These are phyloP conservation scores for Pristionchus japonicus DNA, from an alignment of 2,888 invertebrate species.

Conservation along the genomic window DNA sequence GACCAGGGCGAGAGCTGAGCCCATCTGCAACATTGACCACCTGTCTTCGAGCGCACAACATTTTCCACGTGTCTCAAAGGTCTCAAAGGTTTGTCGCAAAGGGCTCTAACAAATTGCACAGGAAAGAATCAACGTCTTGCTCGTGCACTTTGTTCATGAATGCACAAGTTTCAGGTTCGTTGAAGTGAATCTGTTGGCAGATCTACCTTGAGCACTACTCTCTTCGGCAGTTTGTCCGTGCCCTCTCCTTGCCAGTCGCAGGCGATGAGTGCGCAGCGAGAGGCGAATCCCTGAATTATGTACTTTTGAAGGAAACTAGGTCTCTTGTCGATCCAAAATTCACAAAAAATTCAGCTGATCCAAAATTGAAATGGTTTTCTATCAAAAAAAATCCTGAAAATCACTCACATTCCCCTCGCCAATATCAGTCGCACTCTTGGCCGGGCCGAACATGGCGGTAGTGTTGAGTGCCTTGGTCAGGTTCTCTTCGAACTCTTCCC, in stretches of 20 bases:
- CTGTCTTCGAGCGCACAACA: too few relatives aligned
- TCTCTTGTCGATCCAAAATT: too few relatives aligned
- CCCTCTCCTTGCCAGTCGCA: slow-evolving; percentile 1
- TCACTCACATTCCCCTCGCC: slow-evolving; percentile 17
- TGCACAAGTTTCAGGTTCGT: too few relatives aligned
- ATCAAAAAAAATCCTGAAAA: too few relatives aligned
- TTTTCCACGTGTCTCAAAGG: too few relatives aligned
- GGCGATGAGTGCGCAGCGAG: neutral
- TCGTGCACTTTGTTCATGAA: too few relatives aligned
- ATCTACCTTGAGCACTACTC: slow-evolving; percentile 16
- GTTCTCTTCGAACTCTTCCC: slow-evolving; percentile 1
- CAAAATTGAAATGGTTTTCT: too few relatives aligned
- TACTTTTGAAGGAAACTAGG: neutral
- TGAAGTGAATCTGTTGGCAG: too few relatives aligned
- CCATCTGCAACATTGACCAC: neutral
- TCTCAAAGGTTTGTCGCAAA: too few relatives aligned
- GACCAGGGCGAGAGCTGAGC: neutral
- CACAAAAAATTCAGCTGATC: too few relatives aligned
- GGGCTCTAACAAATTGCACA: too few relatives aligned
- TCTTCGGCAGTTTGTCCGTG: neutral
- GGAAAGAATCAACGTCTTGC: too few relatives aligned
- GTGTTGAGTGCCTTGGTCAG: slow-evolving; percentile 8
- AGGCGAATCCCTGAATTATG: slow-evolving; percentile 2
- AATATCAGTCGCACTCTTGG: neutral
- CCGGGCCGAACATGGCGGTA: neutral